Base-by-base conservation (phyloP, 2,888 invertebrate genomes). In the Lithophane leautieri region DNA sequence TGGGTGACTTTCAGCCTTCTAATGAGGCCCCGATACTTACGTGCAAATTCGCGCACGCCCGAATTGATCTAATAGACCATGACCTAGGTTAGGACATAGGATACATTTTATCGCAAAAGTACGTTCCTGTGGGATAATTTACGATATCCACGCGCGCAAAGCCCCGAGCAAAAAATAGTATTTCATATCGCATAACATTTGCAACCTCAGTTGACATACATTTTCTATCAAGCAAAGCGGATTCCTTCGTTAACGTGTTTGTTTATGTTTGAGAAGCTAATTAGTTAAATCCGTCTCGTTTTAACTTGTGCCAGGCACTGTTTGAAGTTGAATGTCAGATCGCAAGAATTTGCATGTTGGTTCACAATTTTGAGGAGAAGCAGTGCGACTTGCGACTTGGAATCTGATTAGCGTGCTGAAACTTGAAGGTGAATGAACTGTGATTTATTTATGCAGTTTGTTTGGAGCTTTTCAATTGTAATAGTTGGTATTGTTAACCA, bases 341-440 rank as follows among this genome's bases (percentile, higher is more conserved):
- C 67, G 61, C 65, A 78, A 66, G 60, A 79, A 82, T 83, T 83
- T 80, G 68, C 80, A 83, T 83, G 63, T 61, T 68, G 72, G 70
- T 79, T 72, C 72, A 69, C 65, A 61, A 73, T 65, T 65, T 71
- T 47, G 44, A 54, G 42, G 69, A 58, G 63, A 73, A 67, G 61
- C 72, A 47, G 44, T 52, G 60, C 25, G 63, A 70, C 54, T 76
- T 56, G 52, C 61, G 34, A 73, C 47, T 56, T 69, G 61, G 60
- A 73, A 73, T 70, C 54, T 73, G 54, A 79, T 82, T 79, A 76
- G 50, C 66, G 44, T 76, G 61, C 60, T 67, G 54, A 54, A 76
- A 54, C 47, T 70, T 52, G 47, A 34, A 69, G 75, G 72, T 82
- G 79, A 81, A 81, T 70, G 72, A 73, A 73, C 76, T 70, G 9